These are phyloP conservation scores for Magallana angulata DNA, from an alignment of 1,140 invertebrate species.

Conservation along the genomic window DNA sequence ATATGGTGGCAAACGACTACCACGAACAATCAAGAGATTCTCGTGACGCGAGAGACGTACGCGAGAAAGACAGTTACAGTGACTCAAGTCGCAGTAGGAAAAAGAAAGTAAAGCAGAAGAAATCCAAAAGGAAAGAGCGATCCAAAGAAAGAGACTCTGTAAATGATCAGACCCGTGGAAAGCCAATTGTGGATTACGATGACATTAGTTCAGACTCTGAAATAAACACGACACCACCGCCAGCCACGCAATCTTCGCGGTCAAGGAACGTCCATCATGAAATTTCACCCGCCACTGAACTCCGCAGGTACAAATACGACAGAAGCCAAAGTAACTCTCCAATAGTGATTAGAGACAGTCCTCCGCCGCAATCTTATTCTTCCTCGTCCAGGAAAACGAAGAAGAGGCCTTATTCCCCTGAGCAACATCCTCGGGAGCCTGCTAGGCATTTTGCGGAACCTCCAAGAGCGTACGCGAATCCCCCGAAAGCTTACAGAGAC, in stretches of 20 bases:
- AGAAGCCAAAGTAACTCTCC: slow-evolving; percentile 71
- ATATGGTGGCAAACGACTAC: slow-evolving; percentile 61
- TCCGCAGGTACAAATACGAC: slow-evolving; percentile 68
- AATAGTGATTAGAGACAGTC: slow-evolving; percentile 59
- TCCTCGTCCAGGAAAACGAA: slow-evolving; percentile 61
- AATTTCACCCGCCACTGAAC: slow-evolving; percentile 70
- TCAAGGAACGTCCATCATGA: slow-evolving; percentile 56
- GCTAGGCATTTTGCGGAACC: slow-evolving; percentile 65
- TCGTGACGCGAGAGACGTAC: slow-evolving; percentile 39
- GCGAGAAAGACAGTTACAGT: slow-evolving; percentile 25
- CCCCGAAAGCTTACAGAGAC: slow-evolving; percentile 59
- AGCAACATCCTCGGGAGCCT: slow-evolving; percentile 49
- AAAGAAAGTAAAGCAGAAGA: slow-evolving; percentile 57
- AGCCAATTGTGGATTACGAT: slow-evolving; percentile 72
- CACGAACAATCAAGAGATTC: not conserved
- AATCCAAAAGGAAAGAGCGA: slow-evolving; percentile 47
- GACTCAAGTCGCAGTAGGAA: slow-evolving; percentile 52
- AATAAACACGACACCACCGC: slow-evolving; percentile 48
- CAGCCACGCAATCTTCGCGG: slow-evolving; percentile 46
- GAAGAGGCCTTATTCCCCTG: slow-evolving; percentile 66
- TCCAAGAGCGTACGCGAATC: slow-evolving; percentile 61
- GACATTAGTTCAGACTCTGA: slow-evolving; percentile 75
- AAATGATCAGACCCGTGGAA: slow-evolving; percentile 1
- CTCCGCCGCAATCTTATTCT: slow-evolving; percentile 57
- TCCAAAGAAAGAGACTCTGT: not conserved